These are phyloP conservation scores for Hybos culiciformis DNA, from an alignment of 2,888 invertebrate genomes.

Conservation along the genomic window DNA sequence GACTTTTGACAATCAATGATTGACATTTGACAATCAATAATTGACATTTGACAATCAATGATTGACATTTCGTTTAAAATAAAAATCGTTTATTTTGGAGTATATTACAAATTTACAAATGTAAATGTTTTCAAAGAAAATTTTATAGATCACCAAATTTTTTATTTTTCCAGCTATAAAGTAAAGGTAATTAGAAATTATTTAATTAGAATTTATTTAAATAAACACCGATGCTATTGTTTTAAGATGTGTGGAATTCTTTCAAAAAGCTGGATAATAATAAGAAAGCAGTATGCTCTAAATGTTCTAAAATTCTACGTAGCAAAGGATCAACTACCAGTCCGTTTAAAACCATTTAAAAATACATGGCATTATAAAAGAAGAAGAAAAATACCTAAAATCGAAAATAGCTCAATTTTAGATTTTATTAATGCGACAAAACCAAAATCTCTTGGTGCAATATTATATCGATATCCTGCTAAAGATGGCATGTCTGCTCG, in stretches of 20 bases:
- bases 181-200: background rate
- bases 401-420: slow-evolving; percentile 2
- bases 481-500: slow-evolving; percentile 4
- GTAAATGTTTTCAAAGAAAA: background rate
- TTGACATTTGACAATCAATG: background rate
- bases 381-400: background rate
- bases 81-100: background rate
- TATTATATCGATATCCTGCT: background rate
- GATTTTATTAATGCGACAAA: background rate
- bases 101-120: background rate
- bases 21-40: background rate
- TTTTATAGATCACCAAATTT: background rate
- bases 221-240: background rate
- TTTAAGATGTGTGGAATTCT: background rate
- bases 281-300: background rate
- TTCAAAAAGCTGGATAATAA: background rate
- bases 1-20: background rate
- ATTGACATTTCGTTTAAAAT: background rate
- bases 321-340: background rate
- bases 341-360: slow-evolving; percentile 1
- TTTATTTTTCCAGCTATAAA: background rate
- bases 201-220: background rate
- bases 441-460: background rate
- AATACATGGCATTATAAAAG: slow-evolving; percentile 1
- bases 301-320: background rate